These are phyloP conservation scores for Periophthalmus magnuspinnatus DNA, from an alignment of 2,797 vertebrate species.

Conservation along the genomic window DNA sequence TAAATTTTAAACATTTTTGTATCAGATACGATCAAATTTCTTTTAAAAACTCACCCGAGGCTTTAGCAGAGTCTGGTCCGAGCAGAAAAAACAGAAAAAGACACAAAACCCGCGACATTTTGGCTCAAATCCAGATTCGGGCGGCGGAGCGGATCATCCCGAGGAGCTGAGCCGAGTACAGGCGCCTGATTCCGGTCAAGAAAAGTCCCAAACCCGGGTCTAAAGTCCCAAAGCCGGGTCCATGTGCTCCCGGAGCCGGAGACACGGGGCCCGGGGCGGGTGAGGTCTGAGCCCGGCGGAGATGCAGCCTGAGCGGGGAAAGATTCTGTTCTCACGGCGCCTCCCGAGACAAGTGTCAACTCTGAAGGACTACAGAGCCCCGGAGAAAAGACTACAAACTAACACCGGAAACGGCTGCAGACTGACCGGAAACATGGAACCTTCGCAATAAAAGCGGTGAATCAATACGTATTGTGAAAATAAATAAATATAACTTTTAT, in stretches of 20 bases:
- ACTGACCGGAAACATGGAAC: neutral
- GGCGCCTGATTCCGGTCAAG: neutral
- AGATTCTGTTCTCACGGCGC: neutral
- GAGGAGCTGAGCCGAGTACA: neutral
- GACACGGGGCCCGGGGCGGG: too few relatives aligned
- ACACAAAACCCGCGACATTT: neutral
- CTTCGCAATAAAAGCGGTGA: neutral
- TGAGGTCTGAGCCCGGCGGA: too few relatives aligned
- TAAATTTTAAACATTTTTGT: neutral
- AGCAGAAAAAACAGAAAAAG: neutral
- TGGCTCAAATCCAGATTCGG: neutral
- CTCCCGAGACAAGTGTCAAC: conserved; percentile 3
- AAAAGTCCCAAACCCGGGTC: neutral
- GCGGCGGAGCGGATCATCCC: neutral
- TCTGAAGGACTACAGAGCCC: neutral
- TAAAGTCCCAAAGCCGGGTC: neutral
- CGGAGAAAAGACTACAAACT: neutral
- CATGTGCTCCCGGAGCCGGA: too few relatives aligned
- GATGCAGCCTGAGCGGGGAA: neutral
- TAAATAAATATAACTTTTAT: too few relatives aligned
- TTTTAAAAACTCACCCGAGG: neutral
- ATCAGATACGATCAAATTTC: neutral
- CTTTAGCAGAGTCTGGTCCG: neutral
- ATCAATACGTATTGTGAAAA: too few relatives aligned
- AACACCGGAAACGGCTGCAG: neutral